Percentiles rank a stretch among this genome's conserved stretches.
These are phyloP conservation scores for Amphiprion ocellaris DNA, from an alignment of 2,113 vertebrate genomes.

Conservation along the genomic window DNA sequence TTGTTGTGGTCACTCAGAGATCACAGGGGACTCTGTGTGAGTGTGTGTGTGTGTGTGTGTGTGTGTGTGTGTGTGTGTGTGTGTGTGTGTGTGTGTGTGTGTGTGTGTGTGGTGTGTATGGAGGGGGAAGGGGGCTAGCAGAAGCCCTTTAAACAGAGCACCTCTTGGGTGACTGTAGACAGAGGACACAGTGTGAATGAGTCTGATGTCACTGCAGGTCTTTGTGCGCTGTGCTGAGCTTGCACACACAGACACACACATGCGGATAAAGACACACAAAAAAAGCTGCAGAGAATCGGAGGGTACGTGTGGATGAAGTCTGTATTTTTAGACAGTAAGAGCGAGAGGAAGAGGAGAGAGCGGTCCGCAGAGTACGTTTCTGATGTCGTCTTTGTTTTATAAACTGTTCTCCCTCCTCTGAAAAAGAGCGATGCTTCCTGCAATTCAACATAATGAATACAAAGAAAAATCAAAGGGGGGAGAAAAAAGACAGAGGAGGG, in stretches of 20 bases:
- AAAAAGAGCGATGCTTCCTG: slow-evolving; percentile 58
- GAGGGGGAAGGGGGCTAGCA: slow-evolving; percentile 10
- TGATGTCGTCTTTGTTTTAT: slow-evolving; percentile 54
- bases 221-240: slow-evolving; percentile 77
- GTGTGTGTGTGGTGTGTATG: slow-evolving; percentile 5
- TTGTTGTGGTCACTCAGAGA: slow-evolving; percentile 54
- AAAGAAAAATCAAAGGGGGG: slow-evolving; percentile 48
- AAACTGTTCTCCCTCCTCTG: slow-evolving; percentile 35
- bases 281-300: slow-evolving; percentile 15
- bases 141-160: slow-evolving; percentile 70
- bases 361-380: slow-evolving; percentile 14
- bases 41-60: slow-evolving; percentile 13
- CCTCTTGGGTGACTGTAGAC: slow-evolving; percentile 63
- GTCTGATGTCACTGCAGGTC: slow-evolving; percentile 76
- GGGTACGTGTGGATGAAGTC: slow-evolving; percentile 25
- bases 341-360: slow-evolving; percentile 3
- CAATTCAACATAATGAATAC: slow-evolving; percentile 56
- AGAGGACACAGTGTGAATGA: slow-evolving; percentile 78
- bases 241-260: slow-evolving; percentile 43
- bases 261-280: slow-evolving; percentile 31
- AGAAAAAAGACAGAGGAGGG: slow-evolving; percentile 1
- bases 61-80: slow-evolving; percentile 8
- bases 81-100: slow-evolving; percentile 13
- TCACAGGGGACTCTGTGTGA: slow-evolving; percentile 32
- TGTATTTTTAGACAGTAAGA: slow-evolving; percentile 24